Evolutionary conservation across 2,113 vertebrate species (phyloP).

Genomic region (Semnornis frantzii): DNA sequence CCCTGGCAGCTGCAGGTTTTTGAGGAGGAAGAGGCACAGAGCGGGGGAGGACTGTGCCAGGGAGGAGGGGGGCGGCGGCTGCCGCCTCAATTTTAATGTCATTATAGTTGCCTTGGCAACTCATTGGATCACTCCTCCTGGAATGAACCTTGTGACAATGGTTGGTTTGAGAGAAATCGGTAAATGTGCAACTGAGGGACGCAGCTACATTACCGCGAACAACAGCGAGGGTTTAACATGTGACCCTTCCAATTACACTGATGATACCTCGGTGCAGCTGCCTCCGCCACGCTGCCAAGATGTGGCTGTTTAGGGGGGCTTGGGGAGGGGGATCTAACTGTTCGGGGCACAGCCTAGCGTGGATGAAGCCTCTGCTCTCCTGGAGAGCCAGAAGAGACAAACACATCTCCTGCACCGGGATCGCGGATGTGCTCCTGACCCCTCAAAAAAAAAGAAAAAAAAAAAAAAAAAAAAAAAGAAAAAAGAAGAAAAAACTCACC

Average conservation of each 20-base stretch:
- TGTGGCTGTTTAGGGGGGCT: background rate
- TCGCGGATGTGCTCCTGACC: background rate
- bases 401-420: background rate
- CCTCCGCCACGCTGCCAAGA: background rate
- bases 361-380: background rate
- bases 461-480: too few species aligned
- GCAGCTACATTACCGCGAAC: slow-evolving; percentile 70
- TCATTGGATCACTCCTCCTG: slow-evolving; percentile 64
- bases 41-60: background rate
- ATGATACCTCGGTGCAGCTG: slow-evolving; percentile 78
- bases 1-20: background rate
- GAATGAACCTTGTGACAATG: slow-evolving; percentile 67
- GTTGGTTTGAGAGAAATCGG: slow-evolving; percentile 67
- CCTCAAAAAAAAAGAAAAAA: background rate
- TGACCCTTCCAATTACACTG: slow-evolving; percentile 74
- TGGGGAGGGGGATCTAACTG: background rate
- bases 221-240: slow-evolving; percentile 77
- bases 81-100: slow-evolving; percentile 61
- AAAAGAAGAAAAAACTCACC: too few species aligned
- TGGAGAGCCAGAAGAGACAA: background rate
- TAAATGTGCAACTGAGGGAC: slow-evolving; percentile 69
- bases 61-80: background rate
- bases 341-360: background rate
- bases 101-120: slow-evolving; percentile 74
- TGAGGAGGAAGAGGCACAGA: background rate